Percentiles rank a stretch among this genome's conserved stretches.
These are phyloP conservation scores for Eptesicus fuscus DNA, from an alignment of 2,113 vertebrate species.

Conservation along the genomic window DNA sequence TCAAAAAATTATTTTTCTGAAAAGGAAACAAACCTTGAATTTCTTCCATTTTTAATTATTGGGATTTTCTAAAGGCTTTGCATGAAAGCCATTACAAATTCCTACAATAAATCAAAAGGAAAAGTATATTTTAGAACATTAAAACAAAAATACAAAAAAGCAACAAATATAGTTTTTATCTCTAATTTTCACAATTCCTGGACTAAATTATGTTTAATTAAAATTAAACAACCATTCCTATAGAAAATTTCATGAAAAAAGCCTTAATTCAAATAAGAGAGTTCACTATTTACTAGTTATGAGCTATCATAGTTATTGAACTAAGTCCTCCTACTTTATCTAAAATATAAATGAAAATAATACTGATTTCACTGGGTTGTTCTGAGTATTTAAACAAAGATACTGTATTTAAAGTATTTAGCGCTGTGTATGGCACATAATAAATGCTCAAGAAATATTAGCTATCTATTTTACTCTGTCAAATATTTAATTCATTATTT, in stretches of 20 bases:
- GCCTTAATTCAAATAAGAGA: not conserved
- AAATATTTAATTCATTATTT: conserved; percentile 20
- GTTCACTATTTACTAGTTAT: not conserved
- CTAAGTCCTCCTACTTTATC: not conserved
- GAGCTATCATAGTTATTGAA: not conserved
- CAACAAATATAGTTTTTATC: not conserved
- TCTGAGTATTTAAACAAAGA: not conserved
- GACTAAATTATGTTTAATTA: conserved; percentile 6
- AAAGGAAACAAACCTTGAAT: not conserved
- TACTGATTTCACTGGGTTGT: not conserved
- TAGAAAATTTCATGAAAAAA: not conserved
- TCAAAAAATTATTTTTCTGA: not conserved
- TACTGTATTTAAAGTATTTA: not conserved
- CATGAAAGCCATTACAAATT: not conserved
- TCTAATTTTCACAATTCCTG: not conserved
- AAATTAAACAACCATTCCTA: not conserved
- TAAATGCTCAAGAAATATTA: conserved; percentile 1
- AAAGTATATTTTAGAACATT: not conserved
- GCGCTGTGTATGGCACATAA: not conserved
- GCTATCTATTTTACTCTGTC: not conserved
- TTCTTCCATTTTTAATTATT: not conserved
- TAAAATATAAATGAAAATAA: not conserved
- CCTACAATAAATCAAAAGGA: not conserved
- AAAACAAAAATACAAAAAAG: not conserved
- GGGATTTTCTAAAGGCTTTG: not conserved